phyloP scores from a whole-genome alignment of 2,113 vertebrate genomes.

The Pristiophorus japonicus region DNA sequence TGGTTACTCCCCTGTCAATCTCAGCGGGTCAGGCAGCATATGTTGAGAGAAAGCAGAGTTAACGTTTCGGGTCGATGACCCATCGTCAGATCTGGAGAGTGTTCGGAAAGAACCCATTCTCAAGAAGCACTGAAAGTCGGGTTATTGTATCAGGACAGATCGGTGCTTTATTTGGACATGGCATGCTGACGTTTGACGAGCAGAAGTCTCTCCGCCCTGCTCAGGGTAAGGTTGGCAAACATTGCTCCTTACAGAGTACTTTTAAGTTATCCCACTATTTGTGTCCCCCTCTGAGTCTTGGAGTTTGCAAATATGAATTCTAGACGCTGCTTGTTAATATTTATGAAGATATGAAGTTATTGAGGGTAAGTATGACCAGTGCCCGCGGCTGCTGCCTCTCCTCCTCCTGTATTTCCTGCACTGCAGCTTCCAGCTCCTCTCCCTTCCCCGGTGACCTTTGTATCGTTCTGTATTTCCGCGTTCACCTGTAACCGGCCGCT shows the following conservation, averaged over 20 bases:
- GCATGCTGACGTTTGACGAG: neutral
- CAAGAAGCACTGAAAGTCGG: too few species aligned
- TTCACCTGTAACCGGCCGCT: conserved; percentile 13
- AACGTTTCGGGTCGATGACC: too few species aligned
- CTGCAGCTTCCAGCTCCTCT: neutral
- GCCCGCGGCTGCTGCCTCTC: neutral
- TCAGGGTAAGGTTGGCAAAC: neutral
- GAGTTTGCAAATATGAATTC: neutral
- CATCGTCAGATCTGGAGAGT: too few species aligned
- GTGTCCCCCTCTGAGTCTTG: neutral
- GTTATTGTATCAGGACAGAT: neutral
- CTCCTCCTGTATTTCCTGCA: neutral
- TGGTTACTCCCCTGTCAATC: too few species aligned
- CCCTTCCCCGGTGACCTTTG: neutral
- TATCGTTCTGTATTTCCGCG: neutral
- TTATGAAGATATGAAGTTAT: neutral
- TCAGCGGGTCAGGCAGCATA: too few species aligned
- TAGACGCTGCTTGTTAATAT: neutral
- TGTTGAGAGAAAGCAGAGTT: too few species aligned
- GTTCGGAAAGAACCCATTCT: too few species aligned
- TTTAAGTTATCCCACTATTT: neutral
- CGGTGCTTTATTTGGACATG: neutral
- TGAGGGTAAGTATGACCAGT: neutral
- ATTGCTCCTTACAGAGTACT: neutral
- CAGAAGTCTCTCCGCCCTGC: neutral